These are phyloP conservation scores for Hystrix cristata DNA, from an alignment of 2,113 vertebrate species.

Conservation along the genomic window DNA sequence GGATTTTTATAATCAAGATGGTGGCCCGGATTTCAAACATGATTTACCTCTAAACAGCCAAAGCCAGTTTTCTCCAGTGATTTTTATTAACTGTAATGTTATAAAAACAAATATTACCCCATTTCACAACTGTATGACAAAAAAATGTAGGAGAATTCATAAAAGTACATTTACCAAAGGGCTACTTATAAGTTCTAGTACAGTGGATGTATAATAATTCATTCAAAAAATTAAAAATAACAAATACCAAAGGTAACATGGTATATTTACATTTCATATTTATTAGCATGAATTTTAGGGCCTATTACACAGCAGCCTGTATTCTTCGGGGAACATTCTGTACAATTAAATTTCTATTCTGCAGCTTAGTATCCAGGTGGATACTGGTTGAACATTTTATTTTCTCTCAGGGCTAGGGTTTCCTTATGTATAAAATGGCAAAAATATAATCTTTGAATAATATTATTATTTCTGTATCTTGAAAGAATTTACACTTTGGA, in stretches of 20 bases:
- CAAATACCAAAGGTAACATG: neutral
- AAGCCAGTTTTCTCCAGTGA: slow-evolving; percentile 1
- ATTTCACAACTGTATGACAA: neutral
- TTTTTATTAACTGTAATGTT: neutral
- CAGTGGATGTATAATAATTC: neutral
- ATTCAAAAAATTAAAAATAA: slow-evolving; percentile 36
- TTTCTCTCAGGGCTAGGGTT: neutral
- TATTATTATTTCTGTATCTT: neutral
- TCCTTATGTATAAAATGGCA: neutral
- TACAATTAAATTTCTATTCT: neutral
- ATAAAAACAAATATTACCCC: neutral
- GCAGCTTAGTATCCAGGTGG: neutral
- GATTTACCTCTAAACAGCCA: neutral
- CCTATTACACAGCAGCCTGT: neutral
- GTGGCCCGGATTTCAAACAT: neutral
- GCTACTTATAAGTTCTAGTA: neutral
- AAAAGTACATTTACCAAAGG: neutral
- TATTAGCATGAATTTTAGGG: neutral
- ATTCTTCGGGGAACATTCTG: neutral
- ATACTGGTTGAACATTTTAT: neutral
- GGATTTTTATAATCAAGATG: neutral
- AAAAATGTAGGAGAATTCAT: neutral
- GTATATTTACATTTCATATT: neutral
- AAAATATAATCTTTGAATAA: neutral
- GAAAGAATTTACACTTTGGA: neutral